Evolutionary conservation across 2,797 vertebrate species (phyloP), one percentile per base, ranked within the genome.

Genomic region (Typhlichthys subterraneus): DNA sequence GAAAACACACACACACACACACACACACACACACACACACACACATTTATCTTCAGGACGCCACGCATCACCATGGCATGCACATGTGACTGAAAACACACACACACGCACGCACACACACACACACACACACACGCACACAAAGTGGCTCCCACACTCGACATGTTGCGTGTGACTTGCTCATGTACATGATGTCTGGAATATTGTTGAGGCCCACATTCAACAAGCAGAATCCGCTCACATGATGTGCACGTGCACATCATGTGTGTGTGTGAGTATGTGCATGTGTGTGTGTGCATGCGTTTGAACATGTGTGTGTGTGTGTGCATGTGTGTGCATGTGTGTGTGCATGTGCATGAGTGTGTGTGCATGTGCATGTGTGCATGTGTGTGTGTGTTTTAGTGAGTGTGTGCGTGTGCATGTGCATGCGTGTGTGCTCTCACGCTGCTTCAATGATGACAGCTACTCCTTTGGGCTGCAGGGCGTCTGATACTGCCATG

Each of bases 361-460:
- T 4, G 2, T 55, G 14, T 45, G 31, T 46, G 63, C 53, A 51
- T 7, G 33, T 1, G 33, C 1, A 1, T 7, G 33, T 38, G 1
- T 3, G 23, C 3, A 3, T 29, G 9, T 2, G 9, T 12, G 9
- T 6, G 4, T 13, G 33, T 61, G 31, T 50, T 50, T 12, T 1
- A 5, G 29, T 45, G 38, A 11, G 23, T 2, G 12, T 14, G 11
- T 29, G 60, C 29, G 11, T 14, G 33, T 61, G 31, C 4, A 12
- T 62, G 47, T 14, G 14, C 47, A 7, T 38, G 61, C 15, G 38
- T 29, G 15, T 53, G 49, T 70, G 61, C 65, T 90, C 93, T 94
- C 82, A 95, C 93, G 82, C 60, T 48, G 93, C 92, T 81, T 95
- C 91, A 31, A 93, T 89, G 61, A 93, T 84, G 57, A 94, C 93